Percentiles rank a stretch among this genome's conserved stretches.
Conservation (phyloP, 2,113 vertebrate species). For the Nettapus auritus region DNA sequence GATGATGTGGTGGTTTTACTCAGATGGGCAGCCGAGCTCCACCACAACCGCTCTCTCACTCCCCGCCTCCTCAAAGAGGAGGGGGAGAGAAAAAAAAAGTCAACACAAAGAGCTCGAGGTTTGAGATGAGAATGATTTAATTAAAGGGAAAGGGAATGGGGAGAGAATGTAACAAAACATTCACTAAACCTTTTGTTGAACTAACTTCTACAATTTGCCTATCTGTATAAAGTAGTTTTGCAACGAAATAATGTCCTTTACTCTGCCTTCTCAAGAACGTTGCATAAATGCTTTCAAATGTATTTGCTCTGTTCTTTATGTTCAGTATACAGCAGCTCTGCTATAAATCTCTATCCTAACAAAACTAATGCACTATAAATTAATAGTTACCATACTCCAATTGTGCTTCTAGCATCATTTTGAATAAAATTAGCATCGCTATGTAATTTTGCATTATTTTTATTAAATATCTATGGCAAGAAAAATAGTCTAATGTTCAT, state of each 20-base stretch:
- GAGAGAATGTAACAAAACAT: no score
- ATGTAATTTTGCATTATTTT: neutral
- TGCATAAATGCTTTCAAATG: neutral
- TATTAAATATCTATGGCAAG: neutral
- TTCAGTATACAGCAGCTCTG: neutral
- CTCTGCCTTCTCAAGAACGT: neutral
- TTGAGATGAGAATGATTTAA: no score
- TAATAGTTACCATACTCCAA: neutral
- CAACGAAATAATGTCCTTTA: neutral
- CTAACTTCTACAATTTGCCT: neutral
- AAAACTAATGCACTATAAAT: neutral
- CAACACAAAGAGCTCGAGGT: no score
- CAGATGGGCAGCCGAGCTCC: no score
- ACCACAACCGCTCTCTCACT: no score
- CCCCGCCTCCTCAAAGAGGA: no score
- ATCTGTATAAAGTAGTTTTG: neutral
- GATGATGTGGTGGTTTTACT: no score
- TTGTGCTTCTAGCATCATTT: neutral
- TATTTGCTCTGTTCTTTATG: neutral
- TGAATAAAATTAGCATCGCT: neutral
- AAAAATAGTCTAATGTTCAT: neutral
- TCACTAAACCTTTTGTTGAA: neutral
- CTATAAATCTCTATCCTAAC: neutral
- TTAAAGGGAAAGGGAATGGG: no score
- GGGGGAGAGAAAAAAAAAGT: no score